Evolutionary conservation across 2,797 vertebrate species (phyloP), one percentile per base, ranked within the genome.

Genomic region (Silurus aristotelis): DNA sequence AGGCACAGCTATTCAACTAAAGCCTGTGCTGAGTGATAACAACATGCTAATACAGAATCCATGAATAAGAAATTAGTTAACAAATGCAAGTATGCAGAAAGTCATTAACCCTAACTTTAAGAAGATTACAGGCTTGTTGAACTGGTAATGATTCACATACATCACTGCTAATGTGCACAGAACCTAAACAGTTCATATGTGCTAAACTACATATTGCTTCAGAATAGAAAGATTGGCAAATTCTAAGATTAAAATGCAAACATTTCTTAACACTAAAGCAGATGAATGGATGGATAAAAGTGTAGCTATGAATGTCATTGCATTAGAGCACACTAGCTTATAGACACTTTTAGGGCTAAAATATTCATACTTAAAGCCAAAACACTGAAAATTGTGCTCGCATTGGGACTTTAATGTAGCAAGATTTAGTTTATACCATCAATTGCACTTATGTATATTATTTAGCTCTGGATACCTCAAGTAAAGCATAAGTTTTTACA

Each of bases 21-120:
- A 83, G 56, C 25, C n/a, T 71, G 61, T 10, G 7, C n/a, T 56
- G 22, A 27, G 58, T 1, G 48, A 86, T 83, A 86, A 56, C 46
- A 43, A 31, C 15, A 46, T 2, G 58, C 10, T 71, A 79, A 83
- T 56, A 64, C 56, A 71, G 71, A 78, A 79, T 19, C 75, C 66
- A 71, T 83, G 80, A 83, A 86, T 71, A 67, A n/a, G 43, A 58
- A 82, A 85, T 67, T 71, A 85, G 55, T 78, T 20, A 79, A 43
- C 25, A 60, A 66, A 80, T 25, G 64, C 48, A 81, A 61, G 71
- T 46, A 76, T 31, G 79, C 71, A 77, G 52, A 48, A 85, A 82
- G 79, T 58, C 80, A 75, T 85, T 82, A 85, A 58, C 61, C 52
- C 56, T 5, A 61, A 48, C 61, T 68, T 73, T 48, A 76, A 46